Evolutionary conservation across 2,113 vertebrate species (phyloP), one percentile per base, ranked within the genome.

Genomic region (Melospiza georgiana): DNA sequence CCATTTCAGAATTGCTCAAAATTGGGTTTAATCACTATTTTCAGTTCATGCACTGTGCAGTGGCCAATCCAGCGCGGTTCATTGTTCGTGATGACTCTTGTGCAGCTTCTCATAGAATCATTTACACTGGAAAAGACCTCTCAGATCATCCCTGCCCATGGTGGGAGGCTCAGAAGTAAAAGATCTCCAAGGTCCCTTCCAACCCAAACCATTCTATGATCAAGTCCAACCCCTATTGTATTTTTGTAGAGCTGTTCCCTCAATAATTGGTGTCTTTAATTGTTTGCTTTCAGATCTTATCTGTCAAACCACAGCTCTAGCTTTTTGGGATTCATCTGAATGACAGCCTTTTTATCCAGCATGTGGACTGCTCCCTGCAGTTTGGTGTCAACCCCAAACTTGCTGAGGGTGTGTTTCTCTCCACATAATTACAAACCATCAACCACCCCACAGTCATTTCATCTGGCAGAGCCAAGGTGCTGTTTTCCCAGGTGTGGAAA

Each of bases 31-130:
- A 67, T 24, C 39, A 14, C 12, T 46, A 11, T 24, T 94, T 24
- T 63, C 15, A 11, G 7, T 21, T 43, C 0, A 0, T 17, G 12
- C 3, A 5, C 15, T 19, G 4, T 0, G 0, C 8, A 27, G 23
- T n/a, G 30, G 20, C 9, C 51, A 46, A 75, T 12, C 16, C n/a
- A 54, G 12, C 2, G 33, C 13, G n/a, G 7, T 6, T 19, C 2
- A 0, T 19, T 3, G 15, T n/a, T 48, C 1, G 0, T 68, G 5
- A 12, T 74, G n/a, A 72, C 35, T 78, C 76, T 24, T 4, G 24
- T 3, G 8, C 15, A 73, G 27, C 13, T 68, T 80, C 17, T 54
- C 35, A 48, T 11, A 35, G 31, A 76, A 62, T 31, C 10, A 55
- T 27, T 55, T 62, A 55, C 4, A 0, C 20, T 84, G 72, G 48